These are phyloP conservation scores for Ectemnius cavifrons DNA, from an alignment of 2,888 invertebrate species.

Conservation along the genomic window DNA sequence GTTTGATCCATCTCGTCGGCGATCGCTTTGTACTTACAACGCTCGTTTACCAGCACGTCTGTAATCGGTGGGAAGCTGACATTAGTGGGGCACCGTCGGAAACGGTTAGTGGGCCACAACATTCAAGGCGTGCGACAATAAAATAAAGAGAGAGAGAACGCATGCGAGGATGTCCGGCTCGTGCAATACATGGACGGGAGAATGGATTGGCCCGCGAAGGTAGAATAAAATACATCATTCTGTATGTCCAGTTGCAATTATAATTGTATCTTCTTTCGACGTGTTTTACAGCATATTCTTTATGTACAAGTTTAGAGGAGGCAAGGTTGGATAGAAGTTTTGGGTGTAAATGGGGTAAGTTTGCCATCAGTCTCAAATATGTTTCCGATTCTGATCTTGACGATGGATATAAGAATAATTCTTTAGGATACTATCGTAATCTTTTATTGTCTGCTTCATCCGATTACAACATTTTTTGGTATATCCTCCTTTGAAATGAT, in stretches of 20 bases:
- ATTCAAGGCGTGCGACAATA: constrained; percentile 23
- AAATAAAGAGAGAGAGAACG: constrained; percentile 53
- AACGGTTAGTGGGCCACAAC: constrained; percentile 36
- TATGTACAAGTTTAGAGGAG: too few species aligned
- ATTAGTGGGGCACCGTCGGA: constrained; percentile 60
- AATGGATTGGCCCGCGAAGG: not conserved
- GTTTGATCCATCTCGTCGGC: constrained; percentile 98
- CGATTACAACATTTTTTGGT: not conserved
- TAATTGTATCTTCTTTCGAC: too few species aligned
- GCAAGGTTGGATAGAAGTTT: too few species aligned
- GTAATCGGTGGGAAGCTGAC: constrained; percentile 75
- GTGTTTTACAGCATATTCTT: too few species aligned
- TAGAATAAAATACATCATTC: too few species aligned
- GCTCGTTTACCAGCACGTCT: constrained; percentile 94
- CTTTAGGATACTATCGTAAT: not conserved
- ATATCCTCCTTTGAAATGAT: not conserved
- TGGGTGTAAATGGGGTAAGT: too few species aligned
- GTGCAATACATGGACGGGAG: not conserved
- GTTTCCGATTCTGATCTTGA: too few species aligned
- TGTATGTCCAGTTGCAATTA: too few species aligned
- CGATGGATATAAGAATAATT: too few species aligned
- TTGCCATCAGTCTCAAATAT: too few species aligned
- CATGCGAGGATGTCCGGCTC: constrained; percentile 47
- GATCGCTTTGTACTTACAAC: constrained; percentile 98
- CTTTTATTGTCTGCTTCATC: constrained; percentile 1